phyloP scores from a whole-genome alignment of 2,888 invertebrate species.

The Ceramica pisi region DNA sequence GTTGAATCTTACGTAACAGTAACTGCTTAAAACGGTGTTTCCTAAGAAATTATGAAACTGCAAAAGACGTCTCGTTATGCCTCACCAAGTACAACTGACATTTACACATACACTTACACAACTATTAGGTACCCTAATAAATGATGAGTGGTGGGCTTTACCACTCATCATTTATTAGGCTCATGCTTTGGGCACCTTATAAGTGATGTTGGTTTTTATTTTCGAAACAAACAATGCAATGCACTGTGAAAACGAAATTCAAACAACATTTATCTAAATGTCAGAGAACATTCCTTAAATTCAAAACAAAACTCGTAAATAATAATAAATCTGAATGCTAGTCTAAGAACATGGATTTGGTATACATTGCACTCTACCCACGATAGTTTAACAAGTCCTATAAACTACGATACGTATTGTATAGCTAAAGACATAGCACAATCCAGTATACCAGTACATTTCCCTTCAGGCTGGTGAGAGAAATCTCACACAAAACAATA shows the following conservation, averaged over 20 bases:
- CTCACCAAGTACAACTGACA: neutral
- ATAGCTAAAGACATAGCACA: slow-evolving; percentile 28
- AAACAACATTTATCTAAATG: slow-evolving; percentile 35
- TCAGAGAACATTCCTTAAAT: slow-evolving; percentile 47
- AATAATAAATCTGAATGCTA: slow-evolving; percentile 56
- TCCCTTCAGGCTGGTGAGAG: slow-evolving; percentile 68
- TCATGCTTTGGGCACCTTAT: too few species aligned
- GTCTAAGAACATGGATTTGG: slow-evolving; percentile 40
- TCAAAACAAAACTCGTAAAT: slow-evolving; percentile 52
- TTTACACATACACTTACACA: neutral
- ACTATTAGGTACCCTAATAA: too few species aligned
- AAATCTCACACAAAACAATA: slow-evolving; percentile 71
- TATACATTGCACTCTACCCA: slow-evolving; percentile 54
- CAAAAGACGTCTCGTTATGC: neutral
- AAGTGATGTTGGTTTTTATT: too few species aligned
- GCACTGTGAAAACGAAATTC: slow-evolving; percentile 11
- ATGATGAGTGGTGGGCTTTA: neutral
- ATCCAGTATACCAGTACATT: slow-evolving; percentile 39
- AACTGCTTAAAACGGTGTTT: neutral
- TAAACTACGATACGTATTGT: slow-evolving; percentile 47
- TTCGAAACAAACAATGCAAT: slow-evolving; percentile 25
- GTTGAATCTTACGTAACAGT: neutral
- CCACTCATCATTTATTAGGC: too few species aligned
- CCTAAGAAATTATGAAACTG: neutral
- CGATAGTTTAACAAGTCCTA: slow-evolving; percentile 37